Evolutionary conservation across 2,888 invertebrate genomes (phyloP), one percentile per base, ranked within the genome.

Genomic region (Drosophila fungiperda): DNA sequence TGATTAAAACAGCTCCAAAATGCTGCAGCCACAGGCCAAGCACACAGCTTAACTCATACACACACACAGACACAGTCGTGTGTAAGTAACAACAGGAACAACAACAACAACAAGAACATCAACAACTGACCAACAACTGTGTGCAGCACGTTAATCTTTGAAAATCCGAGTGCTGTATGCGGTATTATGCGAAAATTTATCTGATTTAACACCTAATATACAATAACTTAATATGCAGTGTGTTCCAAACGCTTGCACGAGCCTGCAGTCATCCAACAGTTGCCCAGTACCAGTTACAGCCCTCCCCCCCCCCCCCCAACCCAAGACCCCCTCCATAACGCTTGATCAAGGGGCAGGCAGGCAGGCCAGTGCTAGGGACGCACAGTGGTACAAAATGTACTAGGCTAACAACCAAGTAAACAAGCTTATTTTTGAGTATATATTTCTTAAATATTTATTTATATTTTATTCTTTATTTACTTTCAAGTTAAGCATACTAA

Each of bases 161-260:
- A 92, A 93, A 93, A 93, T 93, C 93, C 93, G 92, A 93, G 92
- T 92, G 93, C 92, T 93, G 92, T 92, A 93, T 93, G 93, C 93
- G 93, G 93, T 93, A 93, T 93, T 93, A 93, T 93, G 93, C 93
- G 93, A 92, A 93, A 93, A 93, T 93, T 93, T 93, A 93, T 93
- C 93, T 93, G 93, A 93, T 93, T 93, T 93, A 93, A 93, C 93
- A 93, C 93, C 93, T 93, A 93, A 93, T 93, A 93, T 93, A 93
- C 93, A 93, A 93, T 93, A 93, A 93, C 92, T 93, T 93, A 93
- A 93, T 93, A 92, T 92, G 92, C 93, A 92, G 80, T 89, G 89
- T 80, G 80, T 74, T 85, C 86, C 88, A 77, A 87, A 64, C 84
- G 82, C 87, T 82, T 82, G 83, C 87, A 83, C 75, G 84, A 83